Base-by-base conservation (phyloP, 1,140 invertebrate species). In the Hyphantria cunea region DNA sequence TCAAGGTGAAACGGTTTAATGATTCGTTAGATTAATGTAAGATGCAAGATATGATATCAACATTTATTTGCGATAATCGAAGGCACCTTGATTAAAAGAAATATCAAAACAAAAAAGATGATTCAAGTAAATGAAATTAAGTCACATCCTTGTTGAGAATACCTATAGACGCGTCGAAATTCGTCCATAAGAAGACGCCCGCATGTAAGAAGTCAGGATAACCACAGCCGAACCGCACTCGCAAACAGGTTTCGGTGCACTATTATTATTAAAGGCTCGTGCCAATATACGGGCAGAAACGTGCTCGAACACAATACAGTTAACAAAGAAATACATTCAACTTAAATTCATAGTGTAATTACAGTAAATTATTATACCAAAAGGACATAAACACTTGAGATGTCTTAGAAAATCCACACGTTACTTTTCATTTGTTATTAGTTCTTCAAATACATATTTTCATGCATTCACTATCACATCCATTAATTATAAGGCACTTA, bases 251-350 rank as follows among this genome's bases (percentile, higher is more conserved):
- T 90, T 86, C 61, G 64, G 85, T 89, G 80, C 83, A 89, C 80
- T 89, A 90, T 90, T 90, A 90, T 90, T 90, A 89, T 88, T 88
- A 88, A 86, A 81, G 84, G 74, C 84, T 89, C 88, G 85, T 90
- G 88, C 88, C 84, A 85, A 89, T 87, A 82, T 77, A 86, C 79
- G 70, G 82, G 70, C 66, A 78, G 67, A 83, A 84, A 85, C 82
- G 78, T 84, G 83, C 83, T 74, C 68, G 64, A 74, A 68, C 73
- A 81, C 67, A 77, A 74, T 61, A 73, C 74, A 74, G 70, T 74
- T 76, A 88, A 87, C 76, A 85, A 87, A 80, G 66, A 78, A 70
- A 66, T 70, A 64, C 50, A 70, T 63, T 66, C 80, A 73, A 72
- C 69, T 64, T 72, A 64, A 76, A 77, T 83, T 66, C 70, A 61